phyloP scores from a whole-genome alignment of 2,888 invertebrate genomes.

The Bellardia pandia region DNA sequence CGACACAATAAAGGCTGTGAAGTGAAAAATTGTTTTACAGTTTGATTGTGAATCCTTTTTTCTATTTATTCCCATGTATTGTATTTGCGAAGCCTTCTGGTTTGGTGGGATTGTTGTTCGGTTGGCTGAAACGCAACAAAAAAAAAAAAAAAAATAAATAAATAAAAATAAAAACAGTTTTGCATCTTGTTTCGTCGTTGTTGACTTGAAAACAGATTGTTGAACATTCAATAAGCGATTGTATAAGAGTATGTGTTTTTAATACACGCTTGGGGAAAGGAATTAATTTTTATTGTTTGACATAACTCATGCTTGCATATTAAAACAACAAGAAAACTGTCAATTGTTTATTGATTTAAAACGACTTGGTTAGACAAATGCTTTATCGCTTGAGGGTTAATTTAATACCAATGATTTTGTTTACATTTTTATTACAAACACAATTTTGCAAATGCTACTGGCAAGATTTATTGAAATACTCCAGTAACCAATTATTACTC shows the following conservation, averaged over 20 bases:
- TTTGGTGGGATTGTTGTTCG: conserved; percentile 35
- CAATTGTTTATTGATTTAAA: background rate
- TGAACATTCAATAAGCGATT: conserved; percentile 54
- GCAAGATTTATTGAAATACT: too few species aligned
- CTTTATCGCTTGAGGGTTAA: too few species aligned
- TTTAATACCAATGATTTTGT: too few species aligned
- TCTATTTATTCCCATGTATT: conserved; percentile 48
- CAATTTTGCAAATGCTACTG: too few species aligned
- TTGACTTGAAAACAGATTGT: conserved; percentile 61
- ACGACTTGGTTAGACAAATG: background rate
- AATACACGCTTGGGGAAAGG: conserved; percentile 44
- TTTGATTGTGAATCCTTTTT: conserved; percentile 69
- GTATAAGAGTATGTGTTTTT: background rate
- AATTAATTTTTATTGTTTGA: conserved; percentile 33
- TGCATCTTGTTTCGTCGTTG: conserved; percentile 37
- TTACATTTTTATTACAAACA: too few species aligned
- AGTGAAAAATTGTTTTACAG: conserved; percentile 76
- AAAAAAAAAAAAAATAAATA: conserved; percentile 14
- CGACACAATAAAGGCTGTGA: conserved; percentile 73
- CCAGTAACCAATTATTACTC: too few species aligned
- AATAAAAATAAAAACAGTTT: background rate
- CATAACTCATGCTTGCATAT: conserved; percentile 2
- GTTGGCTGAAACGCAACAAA: conserved; percentile 38
- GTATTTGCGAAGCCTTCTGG: conserved; percentile 42
- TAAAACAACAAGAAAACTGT: conserved; percentile 21